Base-by-base conservation (phyloP, 1,140 invertebrate genomes). In the Heliconius nattereri region DNA sequence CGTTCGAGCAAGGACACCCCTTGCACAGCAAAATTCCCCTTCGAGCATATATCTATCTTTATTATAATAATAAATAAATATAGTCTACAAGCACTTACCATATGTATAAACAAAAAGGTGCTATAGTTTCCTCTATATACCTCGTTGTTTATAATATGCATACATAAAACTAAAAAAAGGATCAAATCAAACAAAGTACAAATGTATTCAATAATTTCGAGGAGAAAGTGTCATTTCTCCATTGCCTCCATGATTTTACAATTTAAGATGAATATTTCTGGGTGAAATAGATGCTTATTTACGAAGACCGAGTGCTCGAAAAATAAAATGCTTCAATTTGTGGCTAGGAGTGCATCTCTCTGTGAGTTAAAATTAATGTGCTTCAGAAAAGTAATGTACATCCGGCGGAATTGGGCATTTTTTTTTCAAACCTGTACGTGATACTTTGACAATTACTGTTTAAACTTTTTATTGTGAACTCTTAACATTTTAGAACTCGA, bases 321-420 rank as follows among this genome's bases (percentile, higher is more conserved):
- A 76, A 76, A 76, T 76, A 76, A 76, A 76, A 76, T 70, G 23
- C 75, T 76, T 76, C 13, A 76, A 76, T 20, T 66, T 37, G 73
- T 57, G 66, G 60, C 60, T 1, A 70, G 57, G 37, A 76, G 70
- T 76, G 57, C 75, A 11, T 71, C 40, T 32, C 35, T 45, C 60
- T 16, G n/a, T n/a, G 49, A 71, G 54, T 71, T 71, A 29, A 76
- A 76, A 76, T 76, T 76, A 76, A 76, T 70, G 60, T 70, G 75
- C 35, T 76, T 35, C 26, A 49, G 75, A 76, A 75, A 76, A 76
- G 75, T 76, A 29, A 70, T 20, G 29, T 40, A 54, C 35, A 13
- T 60, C 29, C 29, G 26, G 23, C 37, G 75, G 60, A 70, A 45
- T 45, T 70, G 32, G 37, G 32, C 32, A 75, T 9, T 66, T 66